Percentiles rank a stretch among this genome's conserved stretches.
Evolutionary conservation across 2,888 invertebrate genomes (phyloP).

Genomic region (Cephonodes hylas): DNA sequence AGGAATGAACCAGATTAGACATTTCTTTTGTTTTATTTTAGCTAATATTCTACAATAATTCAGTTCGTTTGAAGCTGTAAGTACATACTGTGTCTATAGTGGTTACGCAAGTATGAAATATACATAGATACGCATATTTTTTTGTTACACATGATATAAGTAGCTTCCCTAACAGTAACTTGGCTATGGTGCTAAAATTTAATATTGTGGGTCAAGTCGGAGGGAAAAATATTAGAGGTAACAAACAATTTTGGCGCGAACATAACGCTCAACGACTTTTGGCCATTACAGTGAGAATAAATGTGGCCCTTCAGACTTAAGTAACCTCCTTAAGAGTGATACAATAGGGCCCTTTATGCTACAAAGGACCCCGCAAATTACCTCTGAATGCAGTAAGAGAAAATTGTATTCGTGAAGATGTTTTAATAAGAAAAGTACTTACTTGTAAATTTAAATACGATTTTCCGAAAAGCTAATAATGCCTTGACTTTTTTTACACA

Average conservation of each 20-base stretch:
- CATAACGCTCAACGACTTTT: background rate
- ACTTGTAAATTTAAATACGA: background rate
- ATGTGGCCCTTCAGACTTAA: slow-evolving; percentile 4
- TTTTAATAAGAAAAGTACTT: background rate
- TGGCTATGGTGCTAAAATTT: background rate
- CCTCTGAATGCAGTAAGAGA: background rate
- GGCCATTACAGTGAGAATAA: slow-evolving; percentile 6
- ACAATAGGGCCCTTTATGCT: slow-evolving; percentile 6
- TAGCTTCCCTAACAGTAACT: background rate
- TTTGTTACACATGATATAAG: background rate
- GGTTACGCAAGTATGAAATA: too few relatives aligned
- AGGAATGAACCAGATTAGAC: too few relatives aligned
- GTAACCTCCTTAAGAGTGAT: slow-evolving; percentile 5
- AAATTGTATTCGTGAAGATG: background rate
- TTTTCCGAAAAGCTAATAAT: background rate
- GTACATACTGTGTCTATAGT: too few relatives aligned
- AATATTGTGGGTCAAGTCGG: background rate
- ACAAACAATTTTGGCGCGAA: background rate
- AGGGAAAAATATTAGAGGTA: background rate
- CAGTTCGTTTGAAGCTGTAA: too few relatives aligned
- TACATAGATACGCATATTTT: too few relatives aligned
- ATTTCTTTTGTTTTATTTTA: too few relatives aligned
- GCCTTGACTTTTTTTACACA: background rate
- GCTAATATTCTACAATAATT: too few relatives aligned
- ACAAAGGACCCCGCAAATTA: background rate